These are phyloP conservation scores for Leptobrachium ailaonicum DNA, from an alignment of 2,113 vertebrate genomes.

Conservation along the genomic window DNA sequence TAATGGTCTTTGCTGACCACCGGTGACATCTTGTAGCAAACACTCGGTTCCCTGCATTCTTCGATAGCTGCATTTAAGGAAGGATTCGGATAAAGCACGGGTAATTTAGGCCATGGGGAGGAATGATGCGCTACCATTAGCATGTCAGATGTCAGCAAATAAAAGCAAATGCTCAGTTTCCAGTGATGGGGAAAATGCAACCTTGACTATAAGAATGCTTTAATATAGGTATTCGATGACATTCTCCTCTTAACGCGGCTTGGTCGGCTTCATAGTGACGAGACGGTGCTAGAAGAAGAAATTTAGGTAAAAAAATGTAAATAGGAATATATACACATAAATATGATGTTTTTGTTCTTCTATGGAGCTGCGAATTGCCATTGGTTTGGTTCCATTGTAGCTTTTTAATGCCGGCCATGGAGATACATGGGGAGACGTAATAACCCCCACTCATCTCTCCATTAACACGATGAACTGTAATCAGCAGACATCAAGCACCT, in stretches of 20 bases:
- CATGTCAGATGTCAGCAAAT: slow-evolving; percentile 36
- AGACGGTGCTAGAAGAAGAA: neutral
- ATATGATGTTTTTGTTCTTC: neutral
- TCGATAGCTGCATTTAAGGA: slow-evolving; percentile 29
- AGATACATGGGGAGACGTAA: neutral
- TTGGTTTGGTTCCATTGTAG: too few relatives aligned
- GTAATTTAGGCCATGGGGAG: slow-evolving; percentile 19
- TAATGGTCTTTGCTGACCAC: slow-evolving; percentile 29
- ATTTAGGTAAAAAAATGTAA: too few relatives aligned
- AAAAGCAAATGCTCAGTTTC: slow-evolving; percentile 31
- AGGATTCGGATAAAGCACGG: neutral
- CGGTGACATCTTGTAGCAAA: slow-evolving; percentile 11
- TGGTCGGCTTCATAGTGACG: neutral
- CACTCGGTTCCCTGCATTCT: neutral
- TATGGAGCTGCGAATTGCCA: neutral
- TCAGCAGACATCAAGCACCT: neutral
- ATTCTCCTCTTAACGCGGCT: neutral
- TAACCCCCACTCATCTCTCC: neutral
- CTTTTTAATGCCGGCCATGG: neutral
- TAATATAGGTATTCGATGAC: neutral
- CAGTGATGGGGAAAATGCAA: slow-evolving; percentile 9
- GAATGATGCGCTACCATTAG: slow-evolving; percentile 35
- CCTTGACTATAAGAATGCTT: slow-evolving; percentile 7
- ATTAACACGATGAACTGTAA: slow-evolving; percentile 1
- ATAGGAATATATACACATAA: neutral